Conservation (phyloP, 2,797 vertebrate genomes). For the Neopelma chrysocephalum region DNA sequence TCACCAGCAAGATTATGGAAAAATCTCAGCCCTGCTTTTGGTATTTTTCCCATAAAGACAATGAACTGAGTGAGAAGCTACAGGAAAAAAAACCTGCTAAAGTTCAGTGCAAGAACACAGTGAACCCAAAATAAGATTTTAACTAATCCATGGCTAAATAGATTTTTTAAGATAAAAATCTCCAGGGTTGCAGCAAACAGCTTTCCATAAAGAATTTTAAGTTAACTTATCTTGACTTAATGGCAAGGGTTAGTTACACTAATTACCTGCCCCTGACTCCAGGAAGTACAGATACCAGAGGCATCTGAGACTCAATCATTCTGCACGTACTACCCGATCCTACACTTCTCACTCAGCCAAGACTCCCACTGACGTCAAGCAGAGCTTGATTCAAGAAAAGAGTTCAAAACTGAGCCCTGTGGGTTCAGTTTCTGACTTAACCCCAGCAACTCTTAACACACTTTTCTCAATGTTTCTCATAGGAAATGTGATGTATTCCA, state of each 20-base stretch:
- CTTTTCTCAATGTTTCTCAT: conserved; percentile 5
- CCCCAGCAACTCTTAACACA: not conserved
- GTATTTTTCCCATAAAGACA: not conserved
- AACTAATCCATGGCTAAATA: not conserved
- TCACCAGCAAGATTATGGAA: not conserved
- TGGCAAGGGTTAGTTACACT: not conserved
- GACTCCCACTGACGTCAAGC: not conserved
- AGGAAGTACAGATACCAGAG: not conserved
- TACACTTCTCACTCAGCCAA: not conserved
- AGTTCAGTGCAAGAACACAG: not conserved
- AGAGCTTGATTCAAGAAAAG: not conserved
- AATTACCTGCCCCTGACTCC: not conserved
- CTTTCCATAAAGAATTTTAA: not conserved
- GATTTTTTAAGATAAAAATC: not conserved
- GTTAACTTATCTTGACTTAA: not conserved
- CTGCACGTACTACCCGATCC: not conserved
- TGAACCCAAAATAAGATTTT: not conserved
- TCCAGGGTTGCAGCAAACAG: not conserved
- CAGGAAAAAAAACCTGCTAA: not conserved
- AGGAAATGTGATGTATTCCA: conserved; percentile 20
- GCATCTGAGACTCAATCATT: not conserved
- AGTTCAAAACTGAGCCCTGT: not conserved
- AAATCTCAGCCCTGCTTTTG: not conserved
- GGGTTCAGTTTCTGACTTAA: conserved; percentile 5
- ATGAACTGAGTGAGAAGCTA: not conserved